These are phyloP conservation scores for Pectinophora gossypiella DNA, from an alignment of 1,140 invertebrate genomes.

Conservation along the genomic window DNA sequence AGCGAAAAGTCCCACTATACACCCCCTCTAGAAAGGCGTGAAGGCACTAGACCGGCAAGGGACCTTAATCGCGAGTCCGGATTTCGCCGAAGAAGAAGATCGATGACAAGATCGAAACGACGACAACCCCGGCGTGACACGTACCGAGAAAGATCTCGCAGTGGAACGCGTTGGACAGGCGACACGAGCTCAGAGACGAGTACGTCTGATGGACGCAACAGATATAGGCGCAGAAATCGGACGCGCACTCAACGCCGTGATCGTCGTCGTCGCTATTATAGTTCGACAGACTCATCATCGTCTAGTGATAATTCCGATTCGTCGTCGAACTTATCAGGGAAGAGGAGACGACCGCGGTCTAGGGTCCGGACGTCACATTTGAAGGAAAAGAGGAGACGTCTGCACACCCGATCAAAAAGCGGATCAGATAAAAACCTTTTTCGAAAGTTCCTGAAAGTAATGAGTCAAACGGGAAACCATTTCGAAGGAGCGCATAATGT, in stretches of 20 bases:
- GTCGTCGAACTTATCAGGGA: not conserved
- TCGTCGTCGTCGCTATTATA: not conserved
- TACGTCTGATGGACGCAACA: not conserved
- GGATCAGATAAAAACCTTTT: not conserved
- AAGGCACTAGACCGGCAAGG: not conserved
- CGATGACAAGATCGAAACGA: not conserved
- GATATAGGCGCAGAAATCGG: not conserved
- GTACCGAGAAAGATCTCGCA: too few species aligned
- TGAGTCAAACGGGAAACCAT: not conserved
- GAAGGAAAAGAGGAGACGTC: not conserved
- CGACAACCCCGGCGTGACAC: not conserved
- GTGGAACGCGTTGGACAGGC: not conserved
- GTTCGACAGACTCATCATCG: too few species aligned
- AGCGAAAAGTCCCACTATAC: not conserved
- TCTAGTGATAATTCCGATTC: not conserved
- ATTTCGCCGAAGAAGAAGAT: not conserved
- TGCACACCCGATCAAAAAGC: too few species aligned
- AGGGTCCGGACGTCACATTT: not conserved
- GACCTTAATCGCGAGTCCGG: not conserved
- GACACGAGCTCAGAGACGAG: not conserved
- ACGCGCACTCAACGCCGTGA: not conserved
- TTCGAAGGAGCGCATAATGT: conserved; percentile 4
- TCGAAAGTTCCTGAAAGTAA: not conserved
- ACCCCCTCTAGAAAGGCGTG: not conserved
- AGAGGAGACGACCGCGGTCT: not conserved